Evolutionary conservation across 2,888 invertebrate genomes (phyloP).

Genomic region (Erebia epiphron): DNA sequence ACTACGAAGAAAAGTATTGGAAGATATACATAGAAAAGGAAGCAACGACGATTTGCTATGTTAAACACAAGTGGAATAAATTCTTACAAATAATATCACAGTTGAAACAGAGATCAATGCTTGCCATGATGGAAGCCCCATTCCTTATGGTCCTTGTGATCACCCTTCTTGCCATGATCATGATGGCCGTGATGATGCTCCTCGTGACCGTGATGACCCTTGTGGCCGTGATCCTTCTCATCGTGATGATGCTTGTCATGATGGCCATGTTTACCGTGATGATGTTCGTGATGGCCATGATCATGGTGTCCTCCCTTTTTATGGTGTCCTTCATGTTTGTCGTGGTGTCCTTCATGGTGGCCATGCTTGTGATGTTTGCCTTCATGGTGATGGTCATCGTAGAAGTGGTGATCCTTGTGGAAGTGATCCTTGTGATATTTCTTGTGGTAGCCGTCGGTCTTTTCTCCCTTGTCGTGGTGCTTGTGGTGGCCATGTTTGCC

Average conservation of each 20-base stretch:
- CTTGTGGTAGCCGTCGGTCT: slow-evolving; percentile 75
- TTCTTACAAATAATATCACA: slow-evolving; percentile 57
- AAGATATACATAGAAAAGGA: slow-evolving; percentile 24
- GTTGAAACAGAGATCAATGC: slow-evolving; percentile 61
- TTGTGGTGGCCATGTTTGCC: slow-evolving; percentile 74
- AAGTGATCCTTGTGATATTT: slow-evolving; percentile 76
- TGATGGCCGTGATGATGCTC: slow-evolving; percentile 76
- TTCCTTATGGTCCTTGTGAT: slow-evolving; percentile 71
- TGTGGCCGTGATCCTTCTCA: slow-evolving; percentile 75
- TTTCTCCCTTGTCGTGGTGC: slow-evolving; percentile 75
- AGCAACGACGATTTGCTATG: slow-evolving; percentile 29
- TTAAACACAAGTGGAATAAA: slow-evolving; percentile 27
- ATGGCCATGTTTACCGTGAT: slow-evolving; percentile 74
- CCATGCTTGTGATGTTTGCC: slow-evolving; percentile 79
- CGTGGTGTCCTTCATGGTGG: slow-evolving; percentile 74
- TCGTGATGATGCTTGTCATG: slow-evolving; percentile 76
- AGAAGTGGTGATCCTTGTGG: slow-evolving; percentile 79
- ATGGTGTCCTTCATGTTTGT: slow-evolving; percentile 69
- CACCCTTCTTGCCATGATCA: slow-evolving; percentile 78
- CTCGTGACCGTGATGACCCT: slow-evolving; percentile 77
- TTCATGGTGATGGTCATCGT: slow-evolving; percentile 74
- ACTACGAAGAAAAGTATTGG: slow-evolving; percentile 29
- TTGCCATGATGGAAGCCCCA: slow-evolving; percentile 78
- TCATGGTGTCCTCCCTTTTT: slow-evolving; percentile 77
- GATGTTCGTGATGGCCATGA: slow-evolving; percentile 73